A percentile compares a stretch with the other conserved stretches of the same genome.
phyloP scores from a whole-genome alignment of 2,113 vertebrate species.

The Salminus brasiliensis region DNA sequence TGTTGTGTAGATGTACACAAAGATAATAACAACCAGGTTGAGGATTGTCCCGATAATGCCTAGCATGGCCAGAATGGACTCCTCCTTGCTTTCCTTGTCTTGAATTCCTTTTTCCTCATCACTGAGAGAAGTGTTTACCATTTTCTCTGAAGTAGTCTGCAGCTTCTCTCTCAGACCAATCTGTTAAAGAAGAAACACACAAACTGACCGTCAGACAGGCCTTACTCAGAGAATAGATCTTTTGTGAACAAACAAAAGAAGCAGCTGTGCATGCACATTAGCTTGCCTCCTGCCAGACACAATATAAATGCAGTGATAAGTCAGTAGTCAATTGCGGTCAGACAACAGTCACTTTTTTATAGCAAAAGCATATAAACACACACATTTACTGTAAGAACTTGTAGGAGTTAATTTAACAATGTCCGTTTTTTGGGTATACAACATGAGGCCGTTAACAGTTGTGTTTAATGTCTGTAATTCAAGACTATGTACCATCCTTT shows the following conservation, averaged over 20 bases:
- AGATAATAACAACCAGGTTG: conserved; percentile 96
- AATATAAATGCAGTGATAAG: not conserved
- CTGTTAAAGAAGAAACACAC: conserved; percentile 69
- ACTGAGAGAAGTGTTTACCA: conserved; percentile 91
- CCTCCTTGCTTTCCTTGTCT: conserved; percentile 95
- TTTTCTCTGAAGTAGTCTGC: conserved; percentile 90
- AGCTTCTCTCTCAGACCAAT: conserved; percentile 83
- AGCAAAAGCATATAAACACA: no score
- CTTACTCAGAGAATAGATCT: not conserved
- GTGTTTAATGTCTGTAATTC: no score
- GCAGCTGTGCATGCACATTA: no score
- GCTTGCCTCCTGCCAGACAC: not conserved
- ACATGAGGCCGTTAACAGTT: no score
- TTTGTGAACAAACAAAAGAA: no score
- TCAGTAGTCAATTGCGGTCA: no score
- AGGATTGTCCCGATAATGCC: conserved; percentile 97
- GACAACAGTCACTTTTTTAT: no score
- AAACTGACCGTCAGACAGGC: not conserved
- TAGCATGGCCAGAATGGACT: conserved; percentile 93
- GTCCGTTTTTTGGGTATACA: no score
- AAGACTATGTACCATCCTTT: no score
- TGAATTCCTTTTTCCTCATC: conserved; percentile 93
- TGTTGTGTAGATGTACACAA: conserved; percentile 98
- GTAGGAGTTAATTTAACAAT: no score
- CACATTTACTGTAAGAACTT: no score